A percentile compares a stretch with the other conserved stretches of the same genome.
Evolutionary conservation across 2,888 invertebrate species (phyloP).

Genomic region (Drosophila cracens): DNA sequence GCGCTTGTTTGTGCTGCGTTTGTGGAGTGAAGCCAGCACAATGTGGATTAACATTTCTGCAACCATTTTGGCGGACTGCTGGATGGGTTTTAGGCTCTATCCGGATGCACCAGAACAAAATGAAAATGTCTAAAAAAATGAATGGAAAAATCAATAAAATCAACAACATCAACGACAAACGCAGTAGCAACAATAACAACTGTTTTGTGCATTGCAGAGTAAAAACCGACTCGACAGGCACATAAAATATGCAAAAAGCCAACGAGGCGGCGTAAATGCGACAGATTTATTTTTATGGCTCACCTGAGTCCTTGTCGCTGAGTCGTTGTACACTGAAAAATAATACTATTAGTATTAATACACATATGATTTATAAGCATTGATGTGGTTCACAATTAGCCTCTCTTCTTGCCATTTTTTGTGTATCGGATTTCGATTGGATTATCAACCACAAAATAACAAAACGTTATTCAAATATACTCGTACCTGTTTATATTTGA

Average conservation of each 20-base stretch:
- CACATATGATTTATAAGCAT: neutral
- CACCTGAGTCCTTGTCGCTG: conserved; percentile 54
- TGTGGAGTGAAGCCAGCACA: conserved; percentile 40
- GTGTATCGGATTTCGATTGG: conserved; percentile 28
- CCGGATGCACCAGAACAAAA: conserved; percentile 43
- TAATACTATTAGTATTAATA: conserved; percentile 27
- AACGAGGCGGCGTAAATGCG: conserved; percentile 74
- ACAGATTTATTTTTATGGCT: conserved; percentile 74
- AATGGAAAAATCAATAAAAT: conserved; percentile 68
- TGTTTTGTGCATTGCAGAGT: conserved; percentile 54
- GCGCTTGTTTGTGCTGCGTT: conserved; percentile 30
- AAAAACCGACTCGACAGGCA: conserved; percentile 57
- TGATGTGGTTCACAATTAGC: conserved; percentile 34
- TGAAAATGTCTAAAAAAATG: conserved; percentile 18
- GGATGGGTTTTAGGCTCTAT: conserved; percentile 67
- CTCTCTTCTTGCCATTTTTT: conserved; percentile 4
- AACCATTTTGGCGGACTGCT: conserved; percentile 38
- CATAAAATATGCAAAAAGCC: conserved; percentile 74
- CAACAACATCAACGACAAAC: conserved; percentile 48
- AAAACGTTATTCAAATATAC: conserved; percentile 16
- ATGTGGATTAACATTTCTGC: conserved; percentile 72
- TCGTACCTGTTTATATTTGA: conserved; percentile 8
- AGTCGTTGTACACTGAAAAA: conserved; percentile 34
- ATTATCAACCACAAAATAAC: conserved; percentile 28
- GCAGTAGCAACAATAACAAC: conserved; percentile 21